phyloP scores from a whole-genome alignment of 53 echinoderm and acorn worm species.

The Henricia sp. region DNA sequence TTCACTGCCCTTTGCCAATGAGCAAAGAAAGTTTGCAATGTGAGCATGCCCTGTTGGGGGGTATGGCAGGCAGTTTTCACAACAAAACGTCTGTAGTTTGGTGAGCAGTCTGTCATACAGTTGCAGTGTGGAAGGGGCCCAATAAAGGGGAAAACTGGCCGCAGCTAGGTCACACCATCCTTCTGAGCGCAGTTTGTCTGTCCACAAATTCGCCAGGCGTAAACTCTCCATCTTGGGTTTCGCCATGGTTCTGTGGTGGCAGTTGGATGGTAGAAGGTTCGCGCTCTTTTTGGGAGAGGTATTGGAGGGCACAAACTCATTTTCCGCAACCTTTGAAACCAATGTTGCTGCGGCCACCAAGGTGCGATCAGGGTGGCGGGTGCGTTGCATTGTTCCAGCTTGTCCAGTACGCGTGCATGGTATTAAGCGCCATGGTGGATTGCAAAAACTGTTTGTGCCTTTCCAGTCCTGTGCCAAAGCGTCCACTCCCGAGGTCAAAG shows the following conservation, averaged over 20 bases:
- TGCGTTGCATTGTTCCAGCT: constrained; percentile 8
- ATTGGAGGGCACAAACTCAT: constrained; percentile 12
- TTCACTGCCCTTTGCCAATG: constrained; percentile 8
- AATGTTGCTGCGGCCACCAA: constrained; percentile 12
- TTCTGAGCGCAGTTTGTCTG: constrained; percentile 31
- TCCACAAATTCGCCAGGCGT: constrained; percentile 66
- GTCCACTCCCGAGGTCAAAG: constrained; percentile 6
- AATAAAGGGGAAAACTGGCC: constrained; percentile 37
- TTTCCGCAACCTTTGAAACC: constrained; percentile 4
- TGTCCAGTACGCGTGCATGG: constrained; percentile 21
- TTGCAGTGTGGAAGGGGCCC: constrained; percentile 51
- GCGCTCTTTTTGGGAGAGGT: not conserved
- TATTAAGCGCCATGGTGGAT: constrained; percentile 12
- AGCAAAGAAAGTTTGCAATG: constrained; percentile 48
- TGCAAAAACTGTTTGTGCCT: constrained; percentile 33
- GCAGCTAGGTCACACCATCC: constrained; percentile 59
- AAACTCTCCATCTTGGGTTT: constrained; percentile 51
- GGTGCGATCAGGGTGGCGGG: constrained; percentile 10
- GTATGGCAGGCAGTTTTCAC: not conserved
- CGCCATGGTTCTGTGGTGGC: constrained; percentile 52
- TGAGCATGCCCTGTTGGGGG: constrained; percentile 24
- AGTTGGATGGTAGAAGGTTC: constrained; percentile 13
- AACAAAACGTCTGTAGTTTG: constrained; percentile 51
- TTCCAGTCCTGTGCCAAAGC: constrained; percentile 24
- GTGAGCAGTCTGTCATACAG: constrained; percentile 41